phyloP scores from a whole-genome alignment of 2,888 invertebrate species.

The Limnephilus auricula region DNA sequence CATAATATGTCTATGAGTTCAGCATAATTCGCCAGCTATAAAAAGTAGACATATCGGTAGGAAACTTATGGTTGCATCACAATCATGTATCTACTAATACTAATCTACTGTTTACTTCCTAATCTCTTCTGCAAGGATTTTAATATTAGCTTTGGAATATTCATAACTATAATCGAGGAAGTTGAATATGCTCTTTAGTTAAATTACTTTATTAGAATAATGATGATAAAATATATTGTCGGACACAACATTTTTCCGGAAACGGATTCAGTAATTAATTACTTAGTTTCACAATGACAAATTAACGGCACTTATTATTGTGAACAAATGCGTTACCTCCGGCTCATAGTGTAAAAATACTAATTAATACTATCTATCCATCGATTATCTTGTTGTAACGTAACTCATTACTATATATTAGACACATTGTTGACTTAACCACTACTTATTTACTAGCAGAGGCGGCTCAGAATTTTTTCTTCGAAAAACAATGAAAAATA shows the following conservation, averaged over 20 bases:
- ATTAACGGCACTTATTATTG: not conserved
- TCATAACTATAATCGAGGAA: not conserved
- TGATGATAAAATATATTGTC: not conserved
- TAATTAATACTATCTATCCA: not conserved
- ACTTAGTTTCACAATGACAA: not conserved
- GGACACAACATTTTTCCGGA: not conserved
- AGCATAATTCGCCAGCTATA: too few species aligned
- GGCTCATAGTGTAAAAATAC: not conserved
- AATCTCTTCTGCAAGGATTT: not conserved
- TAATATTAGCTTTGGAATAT: not conserved
- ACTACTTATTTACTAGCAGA: too few species aligned
- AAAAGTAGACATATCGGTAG: too few species aligned
- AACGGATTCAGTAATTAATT: not conserved
- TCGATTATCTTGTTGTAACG: not conserved
- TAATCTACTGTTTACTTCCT: too few species aligned
- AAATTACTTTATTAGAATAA: not conserved
- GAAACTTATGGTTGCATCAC: too few species aligned
- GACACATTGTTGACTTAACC: too few species aligned
- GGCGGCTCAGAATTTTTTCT: too few species aligned
- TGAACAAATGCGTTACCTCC: not conserved
- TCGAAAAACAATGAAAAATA: too few species aligned
- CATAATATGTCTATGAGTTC: too few species aligned
- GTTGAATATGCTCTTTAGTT: not conserved
- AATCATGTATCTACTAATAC: too few species aligned
- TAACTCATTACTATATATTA: not conserved